Evolutionary conservation across 2,113 vertebrate species (phyloP).

Genomic region (Arenaria interpres): DNA sequence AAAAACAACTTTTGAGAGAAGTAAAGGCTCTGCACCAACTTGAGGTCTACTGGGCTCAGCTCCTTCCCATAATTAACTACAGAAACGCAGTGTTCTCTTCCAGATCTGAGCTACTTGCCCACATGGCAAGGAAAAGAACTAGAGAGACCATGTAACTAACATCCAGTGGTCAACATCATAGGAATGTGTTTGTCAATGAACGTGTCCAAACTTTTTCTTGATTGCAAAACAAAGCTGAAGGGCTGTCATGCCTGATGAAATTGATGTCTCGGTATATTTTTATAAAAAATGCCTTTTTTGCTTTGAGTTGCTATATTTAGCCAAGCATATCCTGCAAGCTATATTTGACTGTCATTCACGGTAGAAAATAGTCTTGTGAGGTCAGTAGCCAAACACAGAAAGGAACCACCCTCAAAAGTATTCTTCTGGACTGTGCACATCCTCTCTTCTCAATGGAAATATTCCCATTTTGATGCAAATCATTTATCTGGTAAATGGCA

Average conservation of each 20-base stretch:
- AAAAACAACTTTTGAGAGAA: neutral
- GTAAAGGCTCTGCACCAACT: neutral
- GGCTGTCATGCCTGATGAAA: neutral
- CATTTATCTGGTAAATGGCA: neutral
- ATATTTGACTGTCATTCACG: neutral
- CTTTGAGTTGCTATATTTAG: neutral
- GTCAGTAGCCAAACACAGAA: neutral
- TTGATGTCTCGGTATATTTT: neutral
- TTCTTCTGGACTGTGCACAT: neutral
- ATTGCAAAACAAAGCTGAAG: neutral
- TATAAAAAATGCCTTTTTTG: neutral
- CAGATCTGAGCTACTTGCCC: neutral
- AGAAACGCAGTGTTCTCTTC: neutral
- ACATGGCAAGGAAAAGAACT: neutral
- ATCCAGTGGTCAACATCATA: neutral
- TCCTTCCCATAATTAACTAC: neutral
- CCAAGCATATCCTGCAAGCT: neutral
- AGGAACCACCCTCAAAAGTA: neutral
- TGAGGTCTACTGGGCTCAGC: neutral
- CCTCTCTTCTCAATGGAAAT: neutral
- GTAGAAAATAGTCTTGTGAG: neutral
- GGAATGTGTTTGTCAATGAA: neutral
- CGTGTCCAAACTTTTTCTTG: neutral
- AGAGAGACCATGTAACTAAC: neutral
- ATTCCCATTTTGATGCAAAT: neutral